Conservation (phyloP, 1,140 invertebrate species). For the Matsumurasca onukii region DNA sequence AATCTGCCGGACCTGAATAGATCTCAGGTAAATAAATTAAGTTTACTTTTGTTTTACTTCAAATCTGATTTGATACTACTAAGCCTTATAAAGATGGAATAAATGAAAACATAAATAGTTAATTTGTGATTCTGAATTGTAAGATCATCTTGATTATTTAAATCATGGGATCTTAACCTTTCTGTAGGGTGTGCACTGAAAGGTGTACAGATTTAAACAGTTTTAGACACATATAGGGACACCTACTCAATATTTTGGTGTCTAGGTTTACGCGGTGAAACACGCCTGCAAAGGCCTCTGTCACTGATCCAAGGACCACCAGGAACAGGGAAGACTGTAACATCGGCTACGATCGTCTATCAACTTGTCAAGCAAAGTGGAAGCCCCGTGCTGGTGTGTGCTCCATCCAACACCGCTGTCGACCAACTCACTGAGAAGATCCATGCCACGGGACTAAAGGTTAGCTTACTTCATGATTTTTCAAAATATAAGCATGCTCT, state of each 20-base stretch:
- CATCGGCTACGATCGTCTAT: conserved; percentile 98
- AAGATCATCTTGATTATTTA: too few relatives aligned
- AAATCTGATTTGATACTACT: too few relatives aligned
- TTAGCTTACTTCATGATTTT: conserved; percentile 31
- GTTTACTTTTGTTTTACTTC: too few relatives aligned
- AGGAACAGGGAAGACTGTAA: conserved; percentile 98
- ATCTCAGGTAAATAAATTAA: conserved; percentile 78
- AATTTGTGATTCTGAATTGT: too few relatives aligned
- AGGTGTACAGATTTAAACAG: too few relatives aligned
- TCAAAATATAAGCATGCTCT: too few relatives aligned
- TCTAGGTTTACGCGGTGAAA: conserved; percentile 96
- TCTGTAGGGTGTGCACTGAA: too few relatives aligned
- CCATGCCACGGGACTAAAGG: conserved; percentile 93
- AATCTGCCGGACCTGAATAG: conserved; percentile 97
- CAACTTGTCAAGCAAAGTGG: conserved; percentile 94
- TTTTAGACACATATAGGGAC: background rate
- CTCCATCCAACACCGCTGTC: conserved; percentile 98
- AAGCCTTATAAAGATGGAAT: too few relatives aligned
- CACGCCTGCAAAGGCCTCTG: conserved; percentile 96
- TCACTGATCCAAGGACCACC: conserved; percentile 86
- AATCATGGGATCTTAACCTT: too few relatives aligned
- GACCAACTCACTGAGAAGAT: conserved; percentile 99
- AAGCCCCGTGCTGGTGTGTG: conserved; percentile 95
- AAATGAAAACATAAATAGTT: too few relatives aligned
- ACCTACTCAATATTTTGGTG: background rate